These are phyloP conservation scores for Nyctalus aviator DNA, from an alignment of 2,797 vertebrate species.

Conservation along the genomic window DNA sequence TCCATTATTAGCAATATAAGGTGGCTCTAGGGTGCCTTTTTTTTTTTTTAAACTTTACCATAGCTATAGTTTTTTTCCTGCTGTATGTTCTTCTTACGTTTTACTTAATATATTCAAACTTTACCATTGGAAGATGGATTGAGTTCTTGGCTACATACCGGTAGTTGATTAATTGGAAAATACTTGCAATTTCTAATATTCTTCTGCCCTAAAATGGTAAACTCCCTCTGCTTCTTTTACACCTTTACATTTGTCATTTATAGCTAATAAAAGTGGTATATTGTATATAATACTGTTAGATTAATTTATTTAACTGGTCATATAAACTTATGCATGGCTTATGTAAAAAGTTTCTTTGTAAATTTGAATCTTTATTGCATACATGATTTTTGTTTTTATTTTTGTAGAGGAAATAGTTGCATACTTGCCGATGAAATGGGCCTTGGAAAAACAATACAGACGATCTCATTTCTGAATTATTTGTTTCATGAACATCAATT, in stretches of 20 bases:
- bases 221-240: neutral
- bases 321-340: neutral
- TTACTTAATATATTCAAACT: neutral
- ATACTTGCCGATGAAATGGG: constrained; percentile 99
- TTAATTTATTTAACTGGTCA: constrained; percentile 1
- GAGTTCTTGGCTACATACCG: neutral
- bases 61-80: neutral
- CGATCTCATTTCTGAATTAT: constrained; percentile 97
- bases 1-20: neutral
- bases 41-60: neutral
- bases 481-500: constrained; percentile 96
- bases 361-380: constrained; percentile 36
- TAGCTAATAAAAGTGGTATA: constrained; percentile 25
- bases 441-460: constrained; percentile 99
- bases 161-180: constrained; percentile 21
- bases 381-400: constrained; percentile 51
- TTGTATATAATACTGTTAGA: neutral
- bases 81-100: neutral
- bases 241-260: constrained; percentile 16
- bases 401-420: constrained; percentile 94
- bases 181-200: neutral
- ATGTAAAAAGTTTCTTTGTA: constrained; percentile 24
- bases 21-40: neutral
- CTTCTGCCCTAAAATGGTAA: constrained; percentile 17
- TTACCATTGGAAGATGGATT: neutral